phyloP scores from a whole-genome alignment of 2,888 invertebrate genomes.

The Camponotus fellah region DNA sequence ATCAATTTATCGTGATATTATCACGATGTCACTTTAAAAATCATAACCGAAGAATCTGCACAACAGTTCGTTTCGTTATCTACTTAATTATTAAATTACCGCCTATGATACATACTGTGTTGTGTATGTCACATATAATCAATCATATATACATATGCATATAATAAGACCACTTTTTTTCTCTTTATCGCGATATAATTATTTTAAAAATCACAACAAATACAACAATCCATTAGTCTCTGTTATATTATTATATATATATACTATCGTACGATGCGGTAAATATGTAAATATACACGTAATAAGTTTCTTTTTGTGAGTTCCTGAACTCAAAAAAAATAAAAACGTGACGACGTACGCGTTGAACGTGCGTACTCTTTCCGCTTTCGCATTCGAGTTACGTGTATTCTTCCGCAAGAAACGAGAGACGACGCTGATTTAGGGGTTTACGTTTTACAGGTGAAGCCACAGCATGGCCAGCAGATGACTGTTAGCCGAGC shows the following conservation, averaged over 20 bases:
- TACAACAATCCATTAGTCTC: too few relatives aligned
- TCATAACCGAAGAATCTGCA: neutral
- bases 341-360: neutral
- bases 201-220: neutral
- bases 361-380: neutral
- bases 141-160: neutral
- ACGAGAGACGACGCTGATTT: neutral
- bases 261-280: neutral
- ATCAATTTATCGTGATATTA: slow-evolving; percentile 1
- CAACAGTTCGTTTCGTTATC: neutral
- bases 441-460: slow-evolving; percentile 69
- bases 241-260: neutral
- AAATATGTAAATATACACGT: neutral
- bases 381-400: neutral
- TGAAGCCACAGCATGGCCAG: slow-evolving; percentile 81
- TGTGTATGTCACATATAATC: neutral
- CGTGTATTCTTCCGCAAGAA: neutral
- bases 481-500: slow-evolving; percentile 86
- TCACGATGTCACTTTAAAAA: neutral
- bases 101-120: neutral
- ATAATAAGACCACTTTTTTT: neutral
- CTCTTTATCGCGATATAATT: neutral
- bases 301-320: neutral
- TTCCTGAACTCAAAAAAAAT: neutral
- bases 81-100: neutral